phyloP scores from a whole-genome alignment of 2,113 vertebrate genomes.

The Chaetodon auriga region DNA sequence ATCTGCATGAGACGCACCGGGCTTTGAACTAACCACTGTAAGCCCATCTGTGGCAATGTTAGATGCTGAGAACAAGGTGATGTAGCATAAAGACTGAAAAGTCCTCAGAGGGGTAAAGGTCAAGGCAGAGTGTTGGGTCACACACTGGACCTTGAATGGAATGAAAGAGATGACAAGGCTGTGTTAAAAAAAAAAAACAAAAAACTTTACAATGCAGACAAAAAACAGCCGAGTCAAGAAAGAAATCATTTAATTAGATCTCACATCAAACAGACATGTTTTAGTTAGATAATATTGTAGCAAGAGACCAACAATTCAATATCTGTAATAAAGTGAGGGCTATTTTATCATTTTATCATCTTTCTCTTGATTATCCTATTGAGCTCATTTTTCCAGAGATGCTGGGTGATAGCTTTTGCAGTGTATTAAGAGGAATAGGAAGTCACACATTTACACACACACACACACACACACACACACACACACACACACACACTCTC shows the following conservation, averaged over 20 bases:
- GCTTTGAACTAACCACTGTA: too few relatives aligned
- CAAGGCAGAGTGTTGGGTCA: too few relatives aligned
- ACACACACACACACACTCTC: conserved; percentile 37
- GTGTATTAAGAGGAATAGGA: conserved; percentile 31
- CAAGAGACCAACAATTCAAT: conserved; percentile 30
- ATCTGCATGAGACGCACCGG: too few relatives aligned
- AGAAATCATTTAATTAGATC: conserved; percentile 56
- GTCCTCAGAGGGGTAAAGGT: too few relatives aligned
- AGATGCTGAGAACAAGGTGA: too few relatives aligned
- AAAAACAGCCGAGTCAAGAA: conserved; percentile 14
- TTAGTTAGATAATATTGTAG: conserved; percentile 31
- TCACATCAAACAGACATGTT: conserved; percentile 25
- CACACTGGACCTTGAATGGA: too few relatives aligned
- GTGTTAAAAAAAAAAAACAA: background rate
- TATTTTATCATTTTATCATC: conserved; percentile 40
- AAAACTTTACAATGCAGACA: conserved; percentile 25
- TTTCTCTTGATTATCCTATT: conserved; percentile 49
- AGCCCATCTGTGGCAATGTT: too few relatives aligned
- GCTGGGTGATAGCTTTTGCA: background rate
- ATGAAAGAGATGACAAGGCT: background rate
- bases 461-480: conserved; percentile 25
- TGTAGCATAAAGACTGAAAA: too few relatives aligned
- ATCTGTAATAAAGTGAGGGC: conserved; percentile 38
- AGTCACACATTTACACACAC: conserved; percentile 55
- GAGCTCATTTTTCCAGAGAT: conserved; percentile 41